Evolutionary conservation across 2,888 invertebrate genomes (phyloP).

Genomic region (Ptychoptera albimana): DNA sequence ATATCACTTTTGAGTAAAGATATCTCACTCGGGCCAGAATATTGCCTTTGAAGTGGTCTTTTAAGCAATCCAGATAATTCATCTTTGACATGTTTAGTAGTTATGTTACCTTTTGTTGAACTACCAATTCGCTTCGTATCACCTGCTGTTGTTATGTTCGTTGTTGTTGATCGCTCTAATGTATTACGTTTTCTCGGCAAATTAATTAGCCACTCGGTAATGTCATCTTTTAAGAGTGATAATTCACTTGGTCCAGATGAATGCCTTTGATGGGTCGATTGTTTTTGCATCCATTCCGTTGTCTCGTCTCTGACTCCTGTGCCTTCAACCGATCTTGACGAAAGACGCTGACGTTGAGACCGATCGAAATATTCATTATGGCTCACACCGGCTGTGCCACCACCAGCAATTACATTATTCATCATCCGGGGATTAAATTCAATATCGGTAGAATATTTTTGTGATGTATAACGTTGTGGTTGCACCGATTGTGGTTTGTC

Average conservation of each 20-base stretch:
- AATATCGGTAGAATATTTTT: constrained; percentile 15
- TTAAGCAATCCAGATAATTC: constrained; percentile 27
- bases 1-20: constrained; percentile 28
- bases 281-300: constrained; percentile 25
- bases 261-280: constrained; percentile 22
- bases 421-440: constrained; percentile 11
- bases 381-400: constrained; percentile 5
- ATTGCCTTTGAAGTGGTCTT: constrained; percentile 27
- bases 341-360: constrained; percentile 28
- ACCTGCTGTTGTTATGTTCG: background rate
- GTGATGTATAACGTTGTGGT: constrained; percentile 17
- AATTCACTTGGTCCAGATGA: constrained; percentile 30
- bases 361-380: constrained; percentile 28
- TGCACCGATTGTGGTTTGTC: constrained; percentile 13
- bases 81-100: constrained; percentile 20
- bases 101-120: background rate
- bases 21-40: constrained; percentile 28
- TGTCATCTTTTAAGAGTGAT: constrained; percentile 27
- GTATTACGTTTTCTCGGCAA: constrained; percentile 23
- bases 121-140: background rate
- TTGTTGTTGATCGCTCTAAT: constrained; percentile 12
- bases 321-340: constrained; percentile 29
- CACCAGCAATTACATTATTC: too few relatives aligned
- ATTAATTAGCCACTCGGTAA: constrained; percentile 28
- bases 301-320: constrained; percentile 25